Conservation (phyloP, 1,140 invertebrate species). For the Papilio polyxenes region DNA sequence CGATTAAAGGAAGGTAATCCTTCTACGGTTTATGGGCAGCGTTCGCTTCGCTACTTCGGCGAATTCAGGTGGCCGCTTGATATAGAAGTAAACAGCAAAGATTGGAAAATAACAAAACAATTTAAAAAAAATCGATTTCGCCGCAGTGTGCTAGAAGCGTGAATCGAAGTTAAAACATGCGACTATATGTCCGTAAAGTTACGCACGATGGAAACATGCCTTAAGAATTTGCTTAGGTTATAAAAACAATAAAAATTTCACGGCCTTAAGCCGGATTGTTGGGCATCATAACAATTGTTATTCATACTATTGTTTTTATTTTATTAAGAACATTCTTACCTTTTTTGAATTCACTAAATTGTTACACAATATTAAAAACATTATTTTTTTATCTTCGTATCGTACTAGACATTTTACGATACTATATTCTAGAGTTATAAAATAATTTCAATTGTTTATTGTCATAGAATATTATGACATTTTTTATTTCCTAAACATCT, state of each 20-base stretch:
- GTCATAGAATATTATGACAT: too few species aligned
- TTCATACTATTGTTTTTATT: conserved; percentile 4
- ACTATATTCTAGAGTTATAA: too few species aligned
- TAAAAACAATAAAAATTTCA: conserved; percentile 8
- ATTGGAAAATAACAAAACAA: too few species aligned
- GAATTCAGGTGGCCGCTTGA: too few species aligned
- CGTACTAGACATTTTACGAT: too few species aligned
- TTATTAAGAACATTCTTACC: neutral
- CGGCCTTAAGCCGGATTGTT: neutral
- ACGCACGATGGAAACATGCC: neutral
- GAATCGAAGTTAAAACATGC: neutral
- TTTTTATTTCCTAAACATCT: neutral
- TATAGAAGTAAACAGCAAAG: too few species aligned
- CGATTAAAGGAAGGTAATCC: too few species aligned
- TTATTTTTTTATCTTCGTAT: too few species aligned
- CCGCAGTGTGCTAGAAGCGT: neutral
- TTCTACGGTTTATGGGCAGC: too few species aligned
- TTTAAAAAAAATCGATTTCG: neutral
- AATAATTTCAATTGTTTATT: too few species aligned
- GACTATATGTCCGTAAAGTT: neutral
- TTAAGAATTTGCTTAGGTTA: neutral
- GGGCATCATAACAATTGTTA: conserved; percentile 7
- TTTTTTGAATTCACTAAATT: neutral
- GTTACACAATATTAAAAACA: too few species aligned
- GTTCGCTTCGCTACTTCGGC: too few species aligned